Base-by-base conservation (phyloP, 2,888 invertebrate species). In the Cerastis rubricosa region DNA sequence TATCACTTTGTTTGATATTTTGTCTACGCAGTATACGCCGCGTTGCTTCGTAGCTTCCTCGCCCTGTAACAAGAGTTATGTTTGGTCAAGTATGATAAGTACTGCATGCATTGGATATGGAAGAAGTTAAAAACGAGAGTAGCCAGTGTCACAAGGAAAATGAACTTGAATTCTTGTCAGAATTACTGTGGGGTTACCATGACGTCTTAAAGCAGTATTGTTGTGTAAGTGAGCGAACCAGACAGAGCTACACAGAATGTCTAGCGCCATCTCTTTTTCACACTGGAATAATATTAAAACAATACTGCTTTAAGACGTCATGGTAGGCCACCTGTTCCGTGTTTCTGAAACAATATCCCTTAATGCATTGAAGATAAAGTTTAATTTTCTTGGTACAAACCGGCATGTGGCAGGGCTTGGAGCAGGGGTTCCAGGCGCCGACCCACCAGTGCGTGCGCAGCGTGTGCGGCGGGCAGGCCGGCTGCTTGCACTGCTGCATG, bases 371-470 rank as follows among this genome's bases (percentile, higher is more conserved):
- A 43, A 35, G 8, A n/a, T 25, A 17, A 43, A 25, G 9, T 43
- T 43, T 14, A 43, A 1, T 64, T 43, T n/a, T 43, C 1, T 43
- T 43, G 11, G n/a, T 45, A 89, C 90, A 45, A 86, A 96, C 96
- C 90, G 96, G 96, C 95, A 94, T 94, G 73, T 93, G 93, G 81
- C 96, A 96, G 11, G 92, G 88, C 75, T 92, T 92, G 54, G 92
- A 89, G 93, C 99, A 99, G 78, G 98, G 97, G 90, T 98, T 98
- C 99, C 99, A 99, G 0, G 98, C 97, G 0, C 98, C 99, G 43
- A 97, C 97, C 98, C 98, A 98, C 99, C 99, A 99, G 91, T 97
- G 97, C n/a, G 98, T 91, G 84, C 98, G 98, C 90, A 98, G 98
- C 19, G 97, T 96, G 83, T 97, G 78, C 45, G 83, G 54, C 40